These are phyloP conservation scores for Drosophila sordidula DNA, from an alignment of 2,888 invertebrate species.

Conservation along the genomic window DNA sequence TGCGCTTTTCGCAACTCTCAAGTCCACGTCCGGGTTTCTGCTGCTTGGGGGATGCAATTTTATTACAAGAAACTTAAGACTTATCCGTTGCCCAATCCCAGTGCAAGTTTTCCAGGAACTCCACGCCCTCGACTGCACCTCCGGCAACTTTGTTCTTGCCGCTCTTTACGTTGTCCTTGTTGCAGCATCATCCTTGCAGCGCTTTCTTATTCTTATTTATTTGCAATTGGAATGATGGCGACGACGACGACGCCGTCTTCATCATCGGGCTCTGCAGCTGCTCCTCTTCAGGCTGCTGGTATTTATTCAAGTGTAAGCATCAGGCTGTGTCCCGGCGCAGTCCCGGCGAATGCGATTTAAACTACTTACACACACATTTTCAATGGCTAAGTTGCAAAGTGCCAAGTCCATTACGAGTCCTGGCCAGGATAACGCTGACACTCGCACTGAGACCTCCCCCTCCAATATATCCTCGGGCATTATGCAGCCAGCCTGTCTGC, in stretches of 20 bases:
- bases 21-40: constrained; percentile 13
- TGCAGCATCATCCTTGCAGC: constrained; percentile 54
- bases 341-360: constrained; percentile 73
- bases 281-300: constrained; percentile 48
- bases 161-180: constrained; percentile 43
- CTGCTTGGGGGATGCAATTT: constrained; percentile 57
- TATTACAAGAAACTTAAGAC: constrained; percentile 78
- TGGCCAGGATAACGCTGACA: constrained; percentile 64
- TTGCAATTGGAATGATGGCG: constrained; percentile 75
- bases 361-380: constrained; percentile 80
- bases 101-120: constrained; percentile 7
- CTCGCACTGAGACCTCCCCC: constrained; percentile 15
- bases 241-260: constrained; percentile 52
- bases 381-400: constrained; percentile 79
- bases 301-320: constrained; percentile 79
- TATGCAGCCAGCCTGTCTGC: constrained; percentile 57
- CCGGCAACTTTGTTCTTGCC: constrained; percentile 51
- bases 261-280: constrained; percentile 51
- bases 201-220: constrained; percentile 78
- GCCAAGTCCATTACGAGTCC: constrained; percentile 73
- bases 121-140: neutral
- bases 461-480: constrained; percentile 18
- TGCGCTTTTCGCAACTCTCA: constrained; percentile 65
- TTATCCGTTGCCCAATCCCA: constrained; percentile 42
- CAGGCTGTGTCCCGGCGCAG: constrained; percentile 35